Evolutionary conservation across 1,140 invertebrate genomes (phyloP).

Genomic region (Brachionus koreanus): DNA sequence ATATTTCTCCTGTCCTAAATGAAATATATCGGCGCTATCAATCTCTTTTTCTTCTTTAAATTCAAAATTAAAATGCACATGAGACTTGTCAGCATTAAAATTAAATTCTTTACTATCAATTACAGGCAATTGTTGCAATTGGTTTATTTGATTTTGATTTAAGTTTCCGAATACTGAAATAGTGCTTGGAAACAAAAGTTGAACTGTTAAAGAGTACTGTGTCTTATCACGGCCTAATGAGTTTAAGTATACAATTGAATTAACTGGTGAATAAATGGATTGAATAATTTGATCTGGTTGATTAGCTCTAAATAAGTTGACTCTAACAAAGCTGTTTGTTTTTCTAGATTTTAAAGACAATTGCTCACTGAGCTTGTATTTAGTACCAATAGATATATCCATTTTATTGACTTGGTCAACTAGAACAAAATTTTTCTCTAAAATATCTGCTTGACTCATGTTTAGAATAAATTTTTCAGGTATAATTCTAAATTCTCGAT

Average conservation of each 20-base stretch:
- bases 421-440: slow-evolving; percentile 33
- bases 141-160: slow-evolving; percentile 5
- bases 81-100: neutral
- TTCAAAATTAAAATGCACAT: slow-evolving; percentile 22
- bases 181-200: neutral
- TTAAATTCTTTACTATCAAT: neutral
- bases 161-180: neutral
- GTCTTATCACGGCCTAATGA: neutral
- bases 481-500: neutral
- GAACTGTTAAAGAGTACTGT: slow-evolving; percentile 12
- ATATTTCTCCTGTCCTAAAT: slow-evolving; percentile 19
- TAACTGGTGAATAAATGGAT: neutral
- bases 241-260: slow-evolving; percentile 29
- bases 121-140: slow-evolving; percentile 16
- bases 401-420: neutral
- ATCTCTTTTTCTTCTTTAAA: neutral
- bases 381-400: neutral
- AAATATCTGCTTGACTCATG: neutral
- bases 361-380: neutral
- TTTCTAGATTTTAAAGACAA: neutral
- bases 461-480: neutral
- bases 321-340: slow-evolving; percentile 3
- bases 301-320: slow-evolving; percentile 14
- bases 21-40: neutral
- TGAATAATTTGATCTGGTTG: slow-evolving; percentile 26